These are phyloP conservation scores for Buathra laborator DNA, from an alignment of 2,888 invertebrate species.

Conservation along the genomic window DNA sequence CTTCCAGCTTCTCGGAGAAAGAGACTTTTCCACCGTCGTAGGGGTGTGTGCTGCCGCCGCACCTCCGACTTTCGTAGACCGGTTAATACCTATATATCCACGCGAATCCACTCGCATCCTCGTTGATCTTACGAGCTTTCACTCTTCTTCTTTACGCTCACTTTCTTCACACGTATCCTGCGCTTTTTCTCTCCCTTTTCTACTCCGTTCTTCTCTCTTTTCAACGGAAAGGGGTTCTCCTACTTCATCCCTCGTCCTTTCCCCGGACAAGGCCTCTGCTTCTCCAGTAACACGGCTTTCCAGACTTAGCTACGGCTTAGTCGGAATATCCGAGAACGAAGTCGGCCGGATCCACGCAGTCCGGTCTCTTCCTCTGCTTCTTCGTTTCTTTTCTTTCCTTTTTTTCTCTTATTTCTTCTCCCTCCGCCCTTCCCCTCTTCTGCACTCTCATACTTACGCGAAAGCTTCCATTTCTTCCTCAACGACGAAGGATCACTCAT, in stretches of 20 bases:
- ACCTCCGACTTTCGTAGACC: neutral
- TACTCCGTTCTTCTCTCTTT: constrained; percentile 9
- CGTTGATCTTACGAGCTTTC: constrained; percentile 26
- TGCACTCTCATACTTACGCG: neutral
- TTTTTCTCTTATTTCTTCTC: constrained; percentile 2
- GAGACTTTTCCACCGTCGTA: neutral
- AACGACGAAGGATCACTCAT: constrained; percentile 36
- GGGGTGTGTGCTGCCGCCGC: neutral
- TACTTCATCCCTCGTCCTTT: constrained; percentile 56
- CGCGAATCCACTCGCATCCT: constrained; percentile 4
- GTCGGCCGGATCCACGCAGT: constrained; percentile 44
- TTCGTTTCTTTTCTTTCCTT: neutral
- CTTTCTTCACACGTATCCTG: constrained; percentile 38
- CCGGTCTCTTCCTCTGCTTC: constrained; percentile 26
- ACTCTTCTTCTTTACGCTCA: constrained; percentile 26
- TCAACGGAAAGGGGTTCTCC: neutral
- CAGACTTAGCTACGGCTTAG: constrained; percentile 71
- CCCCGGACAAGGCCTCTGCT: constrained; percentile 44
- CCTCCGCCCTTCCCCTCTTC: neutral
- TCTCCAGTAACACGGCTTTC: constrained; percentile 61
- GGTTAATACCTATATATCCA: constrained; percentile 8
- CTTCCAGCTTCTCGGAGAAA: neutral
- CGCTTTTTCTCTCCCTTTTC: neutral
- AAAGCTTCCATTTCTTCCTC: constrained; percentile 19
- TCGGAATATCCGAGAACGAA: constrained; percentile 61